Evolutionary conservation across 2,888 invertebrate genomes (phyloP), one percentile per base, ranked within the genome.

Genomic region (Drosophila ustulata): DNA sequence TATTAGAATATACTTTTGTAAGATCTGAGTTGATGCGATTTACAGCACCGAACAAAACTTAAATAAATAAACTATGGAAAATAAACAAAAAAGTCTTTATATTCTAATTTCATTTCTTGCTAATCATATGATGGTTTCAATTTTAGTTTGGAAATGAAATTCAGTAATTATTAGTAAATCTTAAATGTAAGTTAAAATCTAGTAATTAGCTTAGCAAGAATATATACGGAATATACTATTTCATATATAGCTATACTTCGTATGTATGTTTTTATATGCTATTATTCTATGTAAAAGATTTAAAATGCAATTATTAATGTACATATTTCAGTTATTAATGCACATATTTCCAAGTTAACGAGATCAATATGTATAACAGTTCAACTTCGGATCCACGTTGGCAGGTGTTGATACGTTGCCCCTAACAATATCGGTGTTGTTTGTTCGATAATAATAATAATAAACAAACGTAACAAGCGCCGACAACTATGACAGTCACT

Each of bases 11-110:
- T 41, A 56, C 25, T 49, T 63, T 63, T 49, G 13, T 55, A 23
- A 63, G 46, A 72, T 66, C 55, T 70, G 64, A 77, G 67, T 75
- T 74, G 9, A 65, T 70, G 56, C 28, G 32, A 68, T 65, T 78
- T 87, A 78, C 67, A 73, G 82, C 82, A 82, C 82, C 79, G 83
- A 81, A 75, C 46, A 37, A 37, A 62, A 68, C 59, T 62, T 80
- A 50, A 83, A 83, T 81, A 83, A 82, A 86, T 61, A 43, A 82
- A 66, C 28, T 56, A 66, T 71, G 70, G 23, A 56, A 62, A 76
- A 55, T 25, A 8, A 23, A 18, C n/a, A 30, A n/a, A 23, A 39
- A 26, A 52, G 11, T 45, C 7, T 37, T 37, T 37, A 37, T 4
- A 18, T 18, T 1, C 18, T 18, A 18, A 18, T 5, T n/a, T 37